These are phyloP conservation scores for Anguilla megastoma DNA, from an alignment of 2,797 vertebrate species.

Conservation along the genomic window DNA sequence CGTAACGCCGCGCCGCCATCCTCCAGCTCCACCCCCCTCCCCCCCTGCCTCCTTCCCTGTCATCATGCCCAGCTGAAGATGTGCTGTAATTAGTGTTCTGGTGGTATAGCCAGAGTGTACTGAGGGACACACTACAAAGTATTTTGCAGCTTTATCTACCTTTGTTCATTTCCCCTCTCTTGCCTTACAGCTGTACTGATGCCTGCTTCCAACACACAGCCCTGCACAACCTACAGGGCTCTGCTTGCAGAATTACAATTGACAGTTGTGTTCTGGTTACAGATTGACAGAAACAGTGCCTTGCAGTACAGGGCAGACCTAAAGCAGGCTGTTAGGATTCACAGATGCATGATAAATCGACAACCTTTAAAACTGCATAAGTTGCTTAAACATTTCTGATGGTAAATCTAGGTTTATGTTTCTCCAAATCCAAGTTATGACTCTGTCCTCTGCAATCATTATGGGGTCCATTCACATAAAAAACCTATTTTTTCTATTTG, in stretches of 20 bases:
- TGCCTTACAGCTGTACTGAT: not conserved
- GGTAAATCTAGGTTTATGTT: not conserved
- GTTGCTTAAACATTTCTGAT: not conserved
- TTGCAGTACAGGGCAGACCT: not conserved
- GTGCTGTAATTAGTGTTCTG: not conserved
- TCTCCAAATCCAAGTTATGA: not conserved
- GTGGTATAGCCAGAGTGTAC: too few species aligned
- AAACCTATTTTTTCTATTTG: not conserved
- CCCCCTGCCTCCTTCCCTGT: constrained; percentile 31
- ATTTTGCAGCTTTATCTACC: constrained; percentile 17
- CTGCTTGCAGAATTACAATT: not conserved
- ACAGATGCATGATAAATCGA: not conserved
- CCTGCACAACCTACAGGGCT: not conserved
- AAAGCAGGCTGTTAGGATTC: not conserved
- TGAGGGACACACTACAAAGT: not conserved
- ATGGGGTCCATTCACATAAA: not conserved
- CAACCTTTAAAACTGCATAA: not conserved
- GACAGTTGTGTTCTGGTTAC: not conserved
- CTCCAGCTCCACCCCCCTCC: constrained; percentile 35
- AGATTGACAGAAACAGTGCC: not conserved
- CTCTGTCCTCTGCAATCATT: not conserved
- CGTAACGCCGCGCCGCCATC: constrained; percentile 38
- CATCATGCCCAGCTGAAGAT: not conserved
- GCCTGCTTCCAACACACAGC: not conserved
- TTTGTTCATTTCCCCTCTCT: not conserved